Base-by-base conservation (phyloP, 2,888 invertebrate genomes). In the Neoitamus cyanurus region DNA sequence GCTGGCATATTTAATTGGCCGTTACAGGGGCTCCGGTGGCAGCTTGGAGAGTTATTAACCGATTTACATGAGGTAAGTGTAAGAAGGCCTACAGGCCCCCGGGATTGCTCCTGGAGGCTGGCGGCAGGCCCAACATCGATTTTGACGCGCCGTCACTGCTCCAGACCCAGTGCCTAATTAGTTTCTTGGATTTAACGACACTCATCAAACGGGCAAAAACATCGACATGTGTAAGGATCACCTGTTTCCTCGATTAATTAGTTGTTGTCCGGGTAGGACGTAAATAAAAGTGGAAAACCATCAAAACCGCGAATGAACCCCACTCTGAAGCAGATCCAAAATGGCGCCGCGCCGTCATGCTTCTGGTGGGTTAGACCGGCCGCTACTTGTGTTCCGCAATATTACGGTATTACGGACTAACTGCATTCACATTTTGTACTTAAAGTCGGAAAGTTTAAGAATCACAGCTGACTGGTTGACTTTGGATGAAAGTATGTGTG, bases 1-100 rank as follows among this genome's bases (percentile, higher is more conserved):
- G 15, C 34, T 11, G 31, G 34, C 68, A 34, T 15, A 80, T 58
- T 34, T 80, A 80, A 80, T 80, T 80, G 80, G 80, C 58, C 31
- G 37, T 30, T 31, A 30, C 25, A 42, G 46, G 36, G n/a, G 13
- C 34, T 15, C 34, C 15, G 37, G 25, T 46, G 77, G 46, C 42
- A 42, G 20, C 13, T 77, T 25, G 46, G 25, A 28, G 46, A 77
- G 42, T 77, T 77, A 77, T 77, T 77, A 77, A 42, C 28, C 36
- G 25, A 77, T 28, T 42, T 30, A 46, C 42, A 77, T 73, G 70
- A 20, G 58, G 9, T 9, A 3, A 25, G 58, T 3, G 25, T 58
- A 58, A 25, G 58, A 25, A 58, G 58, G 25, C 20, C 58, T 58
- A 58, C 9, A 15, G 58, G 25, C 0, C 58, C 25, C 9, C 58